Evolutionary conservation across 2,113 vertebrate genomes (phyloP).

Genomic region (Serilophus lunatus): DNA sequence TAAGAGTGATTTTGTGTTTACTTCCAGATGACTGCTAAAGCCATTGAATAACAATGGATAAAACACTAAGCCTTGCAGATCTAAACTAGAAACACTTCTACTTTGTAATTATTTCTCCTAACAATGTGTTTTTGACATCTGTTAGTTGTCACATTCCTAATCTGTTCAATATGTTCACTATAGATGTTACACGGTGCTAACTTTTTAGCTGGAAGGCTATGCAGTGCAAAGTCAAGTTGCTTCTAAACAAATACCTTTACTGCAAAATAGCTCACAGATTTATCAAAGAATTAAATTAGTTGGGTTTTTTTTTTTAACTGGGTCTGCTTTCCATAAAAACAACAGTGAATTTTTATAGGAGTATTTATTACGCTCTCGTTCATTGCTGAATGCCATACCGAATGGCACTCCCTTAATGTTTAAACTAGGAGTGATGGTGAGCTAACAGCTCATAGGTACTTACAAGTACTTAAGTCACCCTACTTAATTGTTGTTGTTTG

Average conservation of each 20-base stretch:
- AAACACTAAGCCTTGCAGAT: neutral
- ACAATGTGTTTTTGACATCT: slow-evolving; percentile 21
- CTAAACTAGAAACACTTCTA: slow-evolving; percentile 41
- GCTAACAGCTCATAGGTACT: neutral
- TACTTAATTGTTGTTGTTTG: neutral
- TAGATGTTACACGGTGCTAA: neutral
- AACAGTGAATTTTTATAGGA: neutral
- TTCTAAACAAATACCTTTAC: neutral
- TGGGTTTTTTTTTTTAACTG: neutral
- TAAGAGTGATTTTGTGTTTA: neutral
- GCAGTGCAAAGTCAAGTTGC: neutral
- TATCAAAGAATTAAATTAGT: neutral
- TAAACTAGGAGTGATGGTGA: neutral
- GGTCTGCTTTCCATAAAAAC: neutral
- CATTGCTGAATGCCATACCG: neutral
- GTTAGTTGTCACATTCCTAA: slow-evolving; percentile 41
- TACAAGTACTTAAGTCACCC: neutral
- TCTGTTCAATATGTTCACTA: slow-evolving; percentile 29
- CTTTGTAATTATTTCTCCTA: slow-evolving; percentile 18
- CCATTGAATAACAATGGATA: neutral
- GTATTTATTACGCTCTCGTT: neutral
- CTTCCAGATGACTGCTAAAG: slow-evolving; percentile 30
- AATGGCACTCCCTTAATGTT: neutral
- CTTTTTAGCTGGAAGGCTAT: neutral
- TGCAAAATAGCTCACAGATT: neutral